Base-by-base conservation (phyloP, 1,140 invertebrate species). In the Scaptomyza graminum region DNA sequence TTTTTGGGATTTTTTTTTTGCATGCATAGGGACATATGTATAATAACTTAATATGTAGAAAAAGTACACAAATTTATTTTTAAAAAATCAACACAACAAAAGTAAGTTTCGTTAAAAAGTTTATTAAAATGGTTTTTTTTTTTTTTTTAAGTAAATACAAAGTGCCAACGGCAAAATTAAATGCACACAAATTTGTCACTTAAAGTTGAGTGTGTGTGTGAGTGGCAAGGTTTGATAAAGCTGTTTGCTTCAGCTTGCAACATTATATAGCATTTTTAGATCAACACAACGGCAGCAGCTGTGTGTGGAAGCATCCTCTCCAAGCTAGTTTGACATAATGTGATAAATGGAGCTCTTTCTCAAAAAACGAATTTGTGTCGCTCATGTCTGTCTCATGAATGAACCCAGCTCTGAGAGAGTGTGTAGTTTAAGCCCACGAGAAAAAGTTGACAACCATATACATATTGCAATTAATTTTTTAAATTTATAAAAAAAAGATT, bases 111-210 rank as follows among this genome's bases (percentile, higher is more conserved):
- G 31, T 9, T n/a, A n/a, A n/a, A n/a, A n/a, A n/a, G n/a, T n/a
- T 34, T 34, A 11, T n/a, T 41, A 41, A 41, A 41, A 1, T 11
- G 11, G 2, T n/a, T 41, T 39, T 5, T 39, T 18, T 15, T 5
- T 25, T 15, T 22, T 3, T 31, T 31, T 31, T 1, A 11, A 18
- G 11, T 22, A 25, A 5, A 5, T 3, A 6, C 12, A 3, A 41
- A 25, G 6, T 55, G 7, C 9, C 37, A 39, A 39, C 37, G 12
- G 12, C 37, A 41, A 41, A 13, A 41, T 41, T 41, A 41, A 41
- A 41, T 41, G 49, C 50, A 52, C 49, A 34, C 49, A 34, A 51
- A 51, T 34, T 51, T 51, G 49, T 51, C 49, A 51, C 28, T 9
- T 16, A 25, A 51, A 52, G 13, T 52, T 34, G 28, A 52, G 28